Percentiles rank a stretch among this genome's conserved stretches.
These are phyloP conservation scores for Amiota minor DNA, from an alignment of 2,888 invertebrate genomes.

Conservation along the genomic window DNA sequence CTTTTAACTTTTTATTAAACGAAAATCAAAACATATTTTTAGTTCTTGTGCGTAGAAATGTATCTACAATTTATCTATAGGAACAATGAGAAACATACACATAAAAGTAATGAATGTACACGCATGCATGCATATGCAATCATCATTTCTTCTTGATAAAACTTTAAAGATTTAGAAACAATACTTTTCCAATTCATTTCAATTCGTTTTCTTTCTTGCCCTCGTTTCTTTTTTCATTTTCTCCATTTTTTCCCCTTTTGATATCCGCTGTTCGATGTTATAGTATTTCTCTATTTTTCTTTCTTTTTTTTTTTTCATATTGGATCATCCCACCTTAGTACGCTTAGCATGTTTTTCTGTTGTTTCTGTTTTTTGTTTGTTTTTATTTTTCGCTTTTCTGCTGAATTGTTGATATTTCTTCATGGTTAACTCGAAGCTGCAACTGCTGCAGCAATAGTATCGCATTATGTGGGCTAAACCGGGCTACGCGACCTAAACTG, in stretches of 20 bases:
- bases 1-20: too few relatives aligned
- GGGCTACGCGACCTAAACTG: background rate
- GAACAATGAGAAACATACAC: too few relatives aligned
- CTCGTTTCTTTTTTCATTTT: background rate
- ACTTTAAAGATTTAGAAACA: conserved; percentile 1
- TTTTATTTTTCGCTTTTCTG: background rate
- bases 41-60: too few relatives aligned
- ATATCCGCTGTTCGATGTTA: background rate
- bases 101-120: too few relatives aligned
- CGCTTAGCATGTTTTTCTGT: background rate
- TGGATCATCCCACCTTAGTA: conserved; percentile 14
- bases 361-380: background rate
- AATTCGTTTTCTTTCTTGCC: background rate
- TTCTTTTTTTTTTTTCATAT: conserved; percentile 6
- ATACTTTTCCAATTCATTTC: conserved; percentile 15
- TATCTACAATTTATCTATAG: too few relatives aligned
- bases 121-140: too few relatives aligned
- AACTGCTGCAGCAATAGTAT: background rate
- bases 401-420: conserved; percentile 26
- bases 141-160: background rate
- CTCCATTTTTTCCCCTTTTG: background rate
- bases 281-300: background rate
- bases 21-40: too few relatives aligned
- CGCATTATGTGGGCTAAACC: conserved; percentile 21
- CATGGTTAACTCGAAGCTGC: background rate